A percentile compares a stretch with the other conserved stretches of the same genome.
phyloP scores from a whole-genome alignment of 2,888 invertebrate genomes.

The Hirtodrosophila alboralis region DNA sequence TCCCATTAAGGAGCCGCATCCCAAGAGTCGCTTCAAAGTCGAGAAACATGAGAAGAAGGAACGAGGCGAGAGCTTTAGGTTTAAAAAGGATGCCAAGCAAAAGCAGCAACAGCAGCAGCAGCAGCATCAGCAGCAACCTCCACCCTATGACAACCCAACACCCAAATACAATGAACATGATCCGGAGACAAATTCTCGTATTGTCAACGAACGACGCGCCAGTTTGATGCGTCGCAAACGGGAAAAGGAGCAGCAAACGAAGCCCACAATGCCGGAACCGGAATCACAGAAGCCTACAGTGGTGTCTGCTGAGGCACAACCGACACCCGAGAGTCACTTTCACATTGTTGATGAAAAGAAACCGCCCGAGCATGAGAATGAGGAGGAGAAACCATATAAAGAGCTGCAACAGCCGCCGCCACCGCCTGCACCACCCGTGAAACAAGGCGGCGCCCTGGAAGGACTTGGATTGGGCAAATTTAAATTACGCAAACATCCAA shows the following conservation, averaged over 20 bases:
- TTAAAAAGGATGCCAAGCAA: constrained; percentile 54
- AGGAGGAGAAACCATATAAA: constrained; percentile 21
- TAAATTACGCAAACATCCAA: constrained; percentile 73
- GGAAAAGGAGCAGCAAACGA: constrained; percentile 55
- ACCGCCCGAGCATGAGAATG: constrained; percentile 49
- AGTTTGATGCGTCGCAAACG: constrained; percentile 78
- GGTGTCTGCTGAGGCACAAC: constrained; percentile 11
- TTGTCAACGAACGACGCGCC: constrained; percentile 81
- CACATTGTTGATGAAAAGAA: constrained; percentile 86
- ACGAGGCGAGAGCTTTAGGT: constrained; percentile 51
- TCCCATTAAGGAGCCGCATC: constrained; percentile 70
- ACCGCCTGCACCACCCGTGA: constrained; percentile 37
- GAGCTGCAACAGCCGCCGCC: constrained; percentile 36
- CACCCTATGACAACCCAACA: constrained; percentile 45
- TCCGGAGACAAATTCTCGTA: constrained; percentile 80
- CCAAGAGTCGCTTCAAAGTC: constrained; percentile 78
- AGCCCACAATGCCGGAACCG: constrained; percentile 43
- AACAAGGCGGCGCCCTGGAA: constrained; percentile 44
- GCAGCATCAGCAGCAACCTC: constrained; percentile 45
- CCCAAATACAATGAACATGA: constrained; percentile 74
- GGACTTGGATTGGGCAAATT: constrained; percentile 71
- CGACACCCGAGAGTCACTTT: constrained; percentile 64
- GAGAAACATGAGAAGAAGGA: constrained; percentile 67
- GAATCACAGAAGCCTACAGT: constrained; percentile 20
- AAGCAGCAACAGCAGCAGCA: constrained; percentile 53